phyloP scores from a whole-genome alignment of 2,113 vertebrate species.

The Calidris pugnax region DNA sequence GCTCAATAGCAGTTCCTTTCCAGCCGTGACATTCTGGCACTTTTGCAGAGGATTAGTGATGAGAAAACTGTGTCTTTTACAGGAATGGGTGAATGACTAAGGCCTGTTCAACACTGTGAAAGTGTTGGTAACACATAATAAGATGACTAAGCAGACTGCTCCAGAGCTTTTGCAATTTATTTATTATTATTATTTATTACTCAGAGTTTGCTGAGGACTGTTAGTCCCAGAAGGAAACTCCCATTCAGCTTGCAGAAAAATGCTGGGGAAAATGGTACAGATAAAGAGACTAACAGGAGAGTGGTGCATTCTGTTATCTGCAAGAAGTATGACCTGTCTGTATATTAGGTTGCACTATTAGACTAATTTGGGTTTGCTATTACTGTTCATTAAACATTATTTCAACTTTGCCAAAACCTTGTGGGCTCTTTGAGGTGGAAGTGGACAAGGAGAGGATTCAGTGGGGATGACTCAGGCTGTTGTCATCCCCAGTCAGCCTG shows the following conservation, averaged over 20 bases:
- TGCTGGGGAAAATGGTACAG: not conserved
- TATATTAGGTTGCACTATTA: not conserved
- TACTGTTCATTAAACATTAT: not conserved
- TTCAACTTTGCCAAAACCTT: not conserved
- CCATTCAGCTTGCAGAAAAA: not conserved
- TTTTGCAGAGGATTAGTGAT: constrained; percentile 31
- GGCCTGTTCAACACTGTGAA: constrained; percentile 20
- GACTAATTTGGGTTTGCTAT: not conserved
- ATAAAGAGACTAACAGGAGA: not conserved
- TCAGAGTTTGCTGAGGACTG: constrained; percentile 19
- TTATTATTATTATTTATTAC: constrained; percentile 62
- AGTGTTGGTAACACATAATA: constrained; percentile 56
- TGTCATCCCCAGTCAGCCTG: not conserved
- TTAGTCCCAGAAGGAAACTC: constrained; percentile 18
- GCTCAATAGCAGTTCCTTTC: not conserved
- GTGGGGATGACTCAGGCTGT: not conserved
- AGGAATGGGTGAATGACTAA: constrained; percentile 28
- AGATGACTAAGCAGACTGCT: constrained; percentile 58
- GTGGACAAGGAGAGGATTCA: not conserved
- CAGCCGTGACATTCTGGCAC: not conserved
- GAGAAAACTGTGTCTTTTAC: constrained; percentile 29
- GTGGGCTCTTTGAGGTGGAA: not conserved
- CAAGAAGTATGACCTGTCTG: not conserved
- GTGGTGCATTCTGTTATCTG: not conserved
- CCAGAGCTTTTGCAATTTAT: not conserved